phyloP scores from a whole-genome alignment of 2,888 invertebrate species.

The Trachelus troglodyta region DNA sequence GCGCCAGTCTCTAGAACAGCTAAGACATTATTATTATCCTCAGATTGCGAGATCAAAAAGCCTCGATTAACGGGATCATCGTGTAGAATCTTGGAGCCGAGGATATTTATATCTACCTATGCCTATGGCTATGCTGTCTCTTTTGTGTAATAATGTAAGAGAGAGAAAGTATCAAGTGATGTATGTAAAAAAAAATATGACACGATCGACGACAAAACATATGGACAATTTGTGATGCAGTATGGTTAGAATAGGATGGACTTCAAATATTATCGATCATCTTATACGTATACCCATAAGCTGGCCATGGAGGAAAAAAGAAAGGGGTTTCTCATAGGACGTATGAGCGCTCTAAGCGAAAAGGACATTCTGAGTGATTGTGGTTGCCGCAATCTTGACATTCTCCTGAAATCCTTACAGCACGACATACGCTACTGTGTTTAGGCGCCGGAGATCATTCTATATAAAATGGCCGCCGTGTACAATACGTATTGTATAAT shows the following conservation, averaged over 20 bases:
- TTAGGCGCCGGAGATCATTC: neutral
- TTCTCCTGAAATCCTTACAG: slow-evolving; percentile 50
- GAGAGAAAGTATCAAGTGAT: neutral
- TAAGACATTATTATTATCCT: slow-evolving; percentile 45
- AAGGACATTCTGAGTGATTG: slow-evolving; percentile 66
- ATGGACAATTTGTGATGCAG: neutral
- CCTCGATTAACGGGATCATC: slow-evolving; percentile 23
- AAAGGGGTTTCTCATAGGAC: slow-evolving; percentile 58
- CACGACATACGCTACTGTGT: slow-evolving; percentile 4
- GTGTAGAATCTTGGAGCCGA: neutral
- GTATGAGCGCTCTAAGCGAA: slow-evolving; percentile 63
- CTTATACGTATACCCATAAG: slow-evolving; percentile 31
- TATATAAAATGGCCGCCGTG: neutral
- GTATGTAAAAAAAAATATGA: neutral
- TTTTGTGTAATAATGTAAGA: neutral
- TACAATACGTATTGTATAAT: neutral
- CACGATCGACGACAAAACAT: neutral
- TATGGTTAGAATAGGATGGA: neutral
- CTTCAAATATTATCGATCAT: neutral
- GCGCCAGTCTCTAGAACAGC: slow-evolving; percentile 40
- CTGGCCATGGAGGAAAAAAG: slow-evolving; percentile 42
- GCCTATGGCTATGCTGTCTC: neutral
- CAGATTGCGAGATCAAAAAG: slow-evolving; percentile 33
- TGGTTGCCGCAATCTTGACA: slow-evolving; percentile 63
- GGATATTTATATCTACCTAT: neutral